phyloP scores from a whole-genome alignment of 2,797 vertebrate species.

The Avahi laniger region DNA sequence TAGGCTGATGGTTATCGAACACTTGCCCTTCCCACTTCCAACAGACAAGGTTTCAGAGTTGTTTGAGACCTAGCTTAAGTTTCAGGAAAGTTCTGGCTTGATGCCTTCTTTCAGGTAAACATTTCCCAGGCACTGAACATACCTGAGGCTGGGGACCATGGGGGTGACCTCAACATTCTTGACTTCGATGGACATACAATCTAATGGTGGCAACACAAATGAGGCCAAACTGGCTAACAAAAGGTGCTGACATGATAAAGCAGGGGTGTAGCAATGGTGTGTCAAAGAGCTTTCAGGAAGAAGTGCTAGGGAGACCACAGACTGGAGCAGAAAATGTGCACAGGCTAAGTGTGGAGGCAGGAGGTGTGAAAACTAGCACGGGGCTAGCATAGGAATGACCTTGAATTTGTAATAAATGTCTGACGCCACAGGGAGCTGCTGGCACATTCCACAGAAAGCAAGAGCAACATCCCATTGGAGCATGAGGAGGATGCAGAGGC shows the following conservation, averaged over 20 bases:
- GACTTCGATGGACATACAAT: not conserved
- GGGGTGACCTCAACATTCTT: not conserved
- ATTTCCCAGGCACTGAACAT: not conserved
- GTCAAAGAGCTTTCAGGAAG: not conserved
- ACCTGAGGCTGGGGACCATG: not conserved
- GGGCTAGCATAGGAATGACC: not conserved
- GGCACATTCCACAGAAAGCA: not conserved
- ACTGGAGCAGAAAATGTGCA: not conserved
- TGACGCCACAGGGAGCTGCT: not conserved
- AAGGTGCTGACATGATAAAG: not conserved
- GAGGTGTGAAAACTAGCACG: fast-evolving
- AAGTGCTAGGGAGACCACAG: not conserved
- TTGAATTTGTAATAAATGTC: not conserved
- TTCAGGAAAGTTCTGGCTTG: conserved; percentile 5
- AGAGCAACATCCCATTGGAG: not conserved
- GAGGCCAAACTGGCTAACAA: not conserved
- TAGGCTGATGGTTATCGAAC: not conserved
- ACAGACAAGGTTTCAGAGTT: not conserved
- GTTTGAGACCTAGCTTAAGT: not conserved
- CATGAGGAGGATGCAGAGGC: fast-evolving
- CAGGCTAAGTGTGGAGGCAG: not conserved
- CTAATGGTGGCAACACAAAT: not conserved
- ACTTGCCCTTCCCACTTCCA: not conserved
- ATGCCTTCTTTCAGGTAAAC: not conserved
- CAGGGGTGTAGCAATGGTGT: fast-evolving